These are phyloP conservation scores for Zaprionus africanus DNA, from an alignment of 1,140 invertebrate species.

Conservation along the genomic window DNA sequence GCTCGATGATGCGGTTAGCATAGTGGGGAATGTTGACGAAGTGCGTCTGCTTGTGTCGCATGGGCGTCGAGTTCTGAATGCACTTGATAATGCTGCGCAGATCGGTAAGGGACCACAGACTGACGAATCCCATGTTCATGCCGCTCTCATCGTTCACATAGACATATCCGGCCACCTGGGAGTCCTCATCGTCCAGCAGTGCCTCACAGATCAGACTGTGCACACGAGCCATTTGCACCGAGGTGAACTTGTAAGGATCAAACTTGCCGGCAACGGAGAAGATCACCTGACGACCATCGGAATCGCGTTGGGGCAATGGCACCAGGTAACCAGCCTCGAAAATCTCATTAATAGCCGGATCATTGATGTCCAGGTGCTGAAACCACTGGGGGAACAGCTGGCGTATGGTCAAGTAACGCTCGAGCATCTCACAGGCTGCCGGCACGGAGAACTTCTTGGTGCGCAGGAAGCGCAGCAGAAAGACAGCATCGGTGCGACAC, in stretches of 20 bases:
- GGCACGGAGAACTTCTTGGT: conserved; percentile 94
- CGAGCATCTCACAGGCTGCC: conserved; percentile 92
- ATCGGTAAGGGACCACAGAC: conserved; percentile 92
- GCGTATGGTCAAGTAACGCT: conserved; percentile 92
- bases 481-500: conserved; percentile 90
- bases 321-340: conserved; percentile 92
- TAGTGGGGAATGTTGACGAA: conserved; percentile 92
- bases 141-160: conserved; percentile 94
- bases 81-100: conserved; percentile 91
- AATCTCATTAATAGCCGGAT: conserved; percentile 90
- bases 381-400: conserved; percentile 94
- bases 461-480: conserved; percentile 92
- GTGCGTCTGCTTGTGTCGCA: conserved; percentile 93
- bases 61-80: conserved; percentile 94
- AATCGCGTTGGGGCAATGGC: conserved; percentile 90
- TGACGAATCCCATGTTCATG: conserved; percentile 92
- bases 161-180: conserved; percentile 91
- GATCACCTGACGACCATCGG: conserved; percentile 90
- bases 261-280: conserved; percentile 90
- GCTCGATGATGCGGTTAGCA: conserved; percentile 91
- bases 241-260: conserved; percentile 90
- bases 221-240: conserved; percentile 90
- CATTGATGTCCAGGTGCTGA: conserved; percentile 89
- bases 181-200: conserved; percentile 91
- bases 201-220: conserved; percentile 91